Conservation (phyloP, 1,140 invertebrate genomes). For the Acromyrmex heyeri region DNA sequence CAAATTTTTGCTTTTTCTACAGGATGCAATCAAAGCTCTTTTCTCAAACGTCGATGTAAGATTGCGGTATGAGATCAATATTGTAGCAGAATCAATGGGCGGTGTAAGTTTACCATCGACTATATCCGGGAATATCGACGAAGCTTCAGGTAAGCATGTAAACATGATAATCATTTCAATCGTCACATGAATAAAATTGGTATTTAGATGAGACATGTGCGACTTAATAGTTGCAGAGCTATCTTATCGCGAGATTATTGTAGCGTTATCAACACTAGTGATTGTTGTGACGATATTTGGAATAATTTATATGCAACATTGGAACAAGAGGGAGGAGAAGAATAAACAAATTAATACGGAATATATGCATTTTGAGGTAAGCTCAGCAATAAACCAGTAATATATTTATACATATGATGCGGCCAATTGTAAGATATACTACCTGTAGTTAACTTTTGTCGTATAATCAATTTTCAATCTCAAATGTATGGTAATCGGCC, state of each 20-base stretch:
- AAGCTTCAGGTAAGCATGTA: conserved; percentile 26
- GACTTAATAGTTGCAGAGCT: conserved; percentile 10
- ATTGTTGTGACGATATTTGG: conserved; percentile 54
- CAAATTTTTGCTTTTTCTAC: conserved; percentile 44
- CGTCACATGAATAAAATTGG: neutral
- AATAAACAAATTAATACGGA: conserved; percentile 46
- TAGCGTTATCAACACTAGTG: conserved; percentile 52
- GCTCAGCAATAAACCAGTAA: neutral
- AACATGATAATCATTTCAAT: neutral
- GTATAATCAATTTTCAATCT: neutral
- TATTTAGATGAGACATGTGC: neutral
- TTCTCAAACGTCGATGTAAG: conserved; percentile 73
- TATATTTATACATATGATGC: neutral
- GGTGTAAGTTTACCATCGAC: conserved; percentile 73
- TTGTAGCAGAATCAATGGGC: conserved; percentile 79
- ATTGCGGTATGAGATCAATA: conserved; percentile 74
- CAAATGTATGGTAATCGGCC: neutral
- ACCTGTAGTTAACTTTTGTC: neutral
- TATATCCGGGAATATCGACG: neutral
- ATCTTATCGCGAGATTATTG: conserved; percentile 41
- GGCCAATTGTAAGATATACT: neutral
- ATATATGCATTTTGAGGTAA: conserved; percentile 76
- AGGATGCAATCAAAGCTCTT: conserved; percentile 76
- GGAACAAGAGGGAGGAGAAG: conserved; percentile 24
- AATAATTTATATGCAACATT: conserved; percentile 61